Conservation (phyloP, 2,888 invertebrate species). For the Drosophila buzzatii region DNA sequence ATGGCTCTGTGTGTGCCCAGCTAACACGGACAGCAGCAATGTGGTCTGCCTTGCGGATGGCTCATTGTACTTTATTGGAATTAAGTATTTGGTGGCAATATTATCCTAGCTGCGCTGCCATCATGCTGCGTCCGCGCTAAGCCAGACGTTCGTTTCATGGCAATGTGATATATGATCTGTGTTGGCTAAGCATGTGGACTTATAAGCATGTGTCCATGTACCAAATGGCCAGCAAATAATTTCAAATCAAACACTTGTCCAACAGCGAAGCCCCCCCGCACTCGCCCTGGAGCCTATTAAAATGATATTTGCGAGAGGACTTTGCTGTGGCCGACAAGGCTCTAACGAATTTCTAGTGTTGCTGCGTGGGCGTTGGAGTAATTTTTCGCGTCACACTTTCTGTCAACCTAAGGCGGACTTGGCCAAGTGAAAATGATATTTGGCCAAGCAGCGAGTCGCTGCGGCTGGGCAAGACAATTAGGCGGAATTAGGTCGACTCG, state of each 20-base stretch:
- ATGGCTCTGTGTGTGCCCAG: not conserved
- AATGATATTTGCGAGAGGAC: slow-evolving; percentile 58
- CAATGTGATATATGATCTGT: slow-evolving; percentile 9
- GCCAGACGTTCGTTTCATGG: not conserved
- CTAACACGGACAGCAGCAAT: not conserved
- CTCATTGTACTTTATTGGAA: slow-evolving; percentile 2
- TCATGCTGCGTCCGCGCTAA: slow-evolving; percentile 7
- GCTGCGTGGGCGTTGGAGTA: slow-evolving; percentile 23
- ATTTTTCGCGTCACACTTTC: slow-evolving; percentile 41
- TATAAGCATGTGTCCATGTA: slow-evolving; percentile 6
- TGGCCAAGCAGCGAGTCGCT: not conserved
- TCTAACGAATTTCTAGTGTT: not conserved
- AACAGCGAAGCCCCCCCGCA: not conserved
- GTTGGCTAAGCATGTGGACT: slow-evolving; percentile 1
- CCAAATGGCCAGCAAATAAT: slow-evolving; percentile 55
- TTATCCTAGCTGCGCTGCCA: slow-evolving; percentile 8
- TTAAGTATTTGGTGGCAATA: slow-evolving; percentile 8
- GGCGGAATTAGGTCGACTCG: slow-evolving; percentile 78
- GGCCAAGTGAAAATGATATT: slow-evolving; percentile 34
- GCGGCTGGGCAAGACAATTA: slow-evolving; percentile 57
- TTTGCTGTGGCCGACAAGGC: no score
- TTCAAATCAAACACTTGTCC: slow-evolving; percentile 68
- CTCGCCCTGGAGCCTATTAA: slow-evolving; percentile 49
- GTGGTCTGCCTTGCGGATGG: not conserved
- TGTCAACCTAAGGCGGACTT: slow-evolving; percentile 22